Evolutionary conservation across 64 coral and sea anemone genomes (phyloP).

Genomic region (Astreopora myriophthalma): DNA sequence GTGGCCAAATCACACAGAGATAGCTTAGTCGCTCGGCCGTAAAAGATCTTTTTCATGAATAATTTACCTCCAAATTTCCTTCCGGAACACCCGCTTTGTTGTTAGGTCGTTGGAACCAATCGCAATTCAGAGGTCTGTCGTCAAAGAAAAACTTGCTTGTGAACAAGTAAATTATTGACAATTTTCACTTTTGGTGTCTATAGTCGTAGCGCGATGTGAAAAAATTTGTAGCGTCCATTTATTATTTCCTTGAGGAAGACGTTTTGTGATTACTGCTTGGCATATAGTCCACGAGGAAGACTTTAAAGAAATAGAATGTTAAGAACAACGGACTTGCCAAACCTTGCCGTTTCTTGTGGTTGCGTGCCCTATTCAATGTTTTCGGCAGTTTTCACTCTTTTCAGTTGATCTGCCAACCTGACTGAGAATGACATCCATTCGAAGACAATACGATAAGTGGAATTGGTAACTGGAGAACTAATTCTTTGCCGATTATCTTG

Average conservation of each 20-base stretch:
- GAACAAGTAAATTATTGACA: slow-evolving; percentile 41
- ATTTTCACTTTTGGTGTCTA: background rate
- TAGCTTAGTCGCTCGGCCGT: background rate
- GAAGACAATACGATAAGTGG: background rate
- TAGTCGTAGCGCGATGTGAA: background rate
- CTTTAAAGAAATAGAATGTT: too few species aligned
- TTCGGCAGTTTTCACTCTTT: background rate
- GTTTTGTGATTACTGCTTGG: too few species aligned
- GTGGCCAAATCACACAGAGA: background rate
- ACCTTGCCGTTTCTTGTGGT: too few species aligned
- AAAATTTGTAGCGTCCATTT: background rate
- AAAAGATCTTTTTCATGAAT: slow-evolving; percentile 14
- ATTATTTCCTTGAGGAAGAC: background rate
- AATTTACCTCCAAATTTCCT: slow-evolving; percentile 4
- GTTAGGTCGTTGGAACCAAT: background rate
- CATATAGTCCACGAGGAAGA: background rate
- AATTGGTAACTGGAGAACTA: background rate
- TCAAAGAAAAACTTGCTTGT: background rate
- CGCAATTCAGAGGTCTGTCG: background rate
- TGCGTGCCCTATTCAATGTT: too few species aligned
- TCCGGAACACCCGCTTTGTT: slow-evolving; percentile 15
- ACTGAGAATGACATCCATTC: background rate
- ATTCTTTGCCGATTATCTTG: background rate
- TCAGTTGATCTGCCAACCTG: background rate
- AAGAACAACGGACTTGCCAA: too few species aligned